Base-by-base conservation (phyloP, 2,888 invertebrate species). In the Periphyllus acericola region DNA sequence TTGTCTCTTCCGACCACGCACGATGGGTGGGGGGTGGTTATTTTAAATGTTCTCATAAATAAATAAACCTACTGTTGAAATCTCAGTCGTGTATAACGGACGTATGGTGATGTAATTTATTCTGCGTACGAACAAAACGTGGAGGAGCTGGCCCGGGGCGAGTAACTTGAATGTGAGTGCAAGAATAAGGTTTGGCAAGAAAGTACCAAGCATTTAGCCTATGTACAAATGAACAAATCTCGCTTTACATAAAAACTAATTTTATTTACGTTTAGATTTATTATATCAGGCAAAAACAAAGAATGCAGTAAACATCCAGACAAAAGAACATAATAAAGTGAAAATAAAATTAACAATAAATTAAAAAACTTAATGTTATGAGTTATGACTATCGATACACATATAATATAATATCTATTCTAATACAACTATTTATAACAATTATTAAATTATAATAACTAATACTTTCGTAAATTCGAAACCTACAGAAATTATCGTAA, bases 201-300 rank as follows among this genome's bases (percentile, higher is more conserved):
- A 46, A 14, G 46, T 46, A 46, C 1, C 14, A 46, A 2, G 2
- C 46, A 46, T n/a, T n/a, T 46, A 46, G 9, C 40, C 11, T 11
- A 46, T 14, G 14, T 46, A 46, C 46, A 46, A 46, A 46, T 46
- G 8, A 46, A 46, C 11, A 46, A 46, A 46, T 46, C 46, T 14
- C 8, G 60, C 21, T 60, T 32, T 71, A 29, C 29, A 71, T 71
- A 32, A 81, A 81, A 40, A 68, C n/a, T 11, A 11, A 46, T 68
- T 81, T 74, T 34, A 36, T 72, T 71, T 72, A 46, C 71, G 52
- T 83, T 82, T 36, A 83, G 11, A 83, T 83, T 83, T 83, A 83
- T 83, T 72, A 72, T 55, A 72, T 55, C 55, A 83, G 71, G 82
- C 72, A 36, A 83, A 81, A 17, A 72, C 8, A 46, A 83, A 66